Conservation (phyloP, 1,140 invertebrate genomes). For the Camponotus vicinus region DNA sequence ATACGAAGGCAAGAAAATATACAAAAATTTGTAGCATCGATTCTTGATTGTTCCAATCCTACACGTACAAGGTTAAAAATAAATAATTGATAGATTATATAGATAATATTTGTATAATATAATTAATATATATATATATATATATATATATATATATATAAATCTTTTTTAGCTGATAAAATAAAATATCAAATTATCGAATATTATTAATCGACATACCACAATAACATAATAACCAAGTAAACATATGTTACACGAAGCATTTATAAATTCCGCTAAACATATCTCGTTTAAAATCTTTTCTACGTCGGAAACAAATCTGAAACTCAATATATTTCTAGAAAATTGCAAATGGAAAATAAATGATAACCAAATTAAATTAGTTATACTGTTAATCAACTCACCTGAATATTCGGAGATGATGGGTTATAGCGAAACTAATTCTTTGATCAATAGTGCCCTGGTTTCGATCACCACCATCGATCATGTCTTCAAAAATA, state of each 20-base stretch:
- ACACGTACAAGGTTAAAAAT: not conserved
- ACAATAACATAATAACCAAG: conserved; percentile 8
- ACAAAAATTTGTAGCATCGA: conserved; percentile 12
- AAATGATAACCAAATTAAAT: too few relatives aligned
- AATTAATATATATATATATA: not conserved
- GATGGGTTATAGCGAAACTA: not conserved
- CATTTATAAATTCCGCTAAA: conserved; percentile 26
- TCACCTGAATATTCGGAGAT: conserved; percentile 19
- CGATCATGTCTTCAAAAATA: not conserved
- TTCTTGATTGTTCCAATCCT: conserved; percentile 22
- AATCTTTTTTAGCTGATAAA: not conserved
- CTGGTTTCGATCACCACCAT: not conserved
- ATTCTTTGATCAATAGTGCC: conserved; percentile 17
- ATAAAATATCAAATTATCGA: not conserved
- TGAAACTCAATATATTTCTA: not conserved
- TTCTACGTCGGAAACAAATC: conserved; percentile 4
- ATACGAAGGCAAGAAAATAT: conserved; percentile 28
- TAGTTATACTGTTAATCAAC: too few relatives aligned
- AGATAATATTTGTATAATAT: too few relatives aligned
- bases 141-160: not conserved
- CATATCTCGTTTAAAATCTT: conserved; percentile 13
- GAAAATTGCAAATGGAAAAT: not conserved
- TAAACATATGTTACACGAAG: conserved; percentile 15
- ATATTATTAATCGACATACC: not conserved
- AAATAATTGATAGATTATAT: too few relatives aligned